These are phyloP conservation scores for Ophiothrix spiculata DNA, from an alignment of 35 echinoderm and acorn worm species.

Conservation along the genomic window DNA sequence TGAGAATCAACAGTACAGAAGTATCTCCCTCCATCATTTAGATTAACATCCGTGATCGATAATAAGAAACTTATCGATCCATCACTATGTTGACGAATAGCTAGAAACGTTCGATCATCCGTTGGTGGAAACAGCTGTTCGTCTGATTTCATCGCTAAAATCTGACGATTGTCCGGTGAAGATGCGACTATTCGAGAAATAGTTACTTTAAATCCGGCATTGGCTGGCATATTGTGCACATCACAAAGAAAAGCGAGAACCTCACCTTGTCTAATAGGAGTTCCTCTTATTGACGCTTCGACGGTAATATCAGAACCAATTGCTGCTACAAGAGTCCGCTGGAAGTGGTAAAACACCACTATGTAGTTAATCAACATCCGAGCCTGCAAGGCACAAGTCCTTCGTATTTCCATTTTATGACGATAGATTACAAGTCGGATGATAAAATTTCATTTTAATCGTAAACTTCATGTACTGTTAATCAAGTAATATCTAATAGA, in stretches of 20 bases:
- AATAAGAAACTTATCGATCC: neutral
- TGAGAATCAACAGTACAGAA: neutral
- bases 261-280: neutral
- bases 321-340: neutral
- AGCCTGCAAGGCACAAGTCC: neutral
- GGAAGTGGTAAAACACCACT: neutral
- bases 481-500: neutral
- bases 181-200: neutral
- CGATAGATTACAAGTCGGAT: neutral
- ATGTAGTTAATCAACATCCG: neutral
- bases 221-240: neutral
- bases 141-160: neutral
- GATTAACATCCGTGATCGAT: neutral
- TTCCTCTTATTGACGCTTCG: neutral
- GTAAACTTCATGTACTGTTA: neutral
- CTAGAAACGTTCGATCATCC: neutral
- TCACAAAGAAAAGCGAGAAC: neutral
- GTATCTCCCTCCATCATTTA: neutral
- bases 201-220: neutral
- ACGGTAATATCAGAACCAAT: neutral
- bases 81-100: neutral
- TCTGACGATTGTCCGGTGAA: neutral
- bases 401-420: neutral
- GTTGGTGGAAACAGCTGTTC: neutral
- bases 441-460: neutral